Percentiles rank a stretch among this genome's conserved stretches.
Evolutionary conservation across 1,140 invertebrate species (phyloP).

Genomic region (Penaeus chinensis): DNA sequence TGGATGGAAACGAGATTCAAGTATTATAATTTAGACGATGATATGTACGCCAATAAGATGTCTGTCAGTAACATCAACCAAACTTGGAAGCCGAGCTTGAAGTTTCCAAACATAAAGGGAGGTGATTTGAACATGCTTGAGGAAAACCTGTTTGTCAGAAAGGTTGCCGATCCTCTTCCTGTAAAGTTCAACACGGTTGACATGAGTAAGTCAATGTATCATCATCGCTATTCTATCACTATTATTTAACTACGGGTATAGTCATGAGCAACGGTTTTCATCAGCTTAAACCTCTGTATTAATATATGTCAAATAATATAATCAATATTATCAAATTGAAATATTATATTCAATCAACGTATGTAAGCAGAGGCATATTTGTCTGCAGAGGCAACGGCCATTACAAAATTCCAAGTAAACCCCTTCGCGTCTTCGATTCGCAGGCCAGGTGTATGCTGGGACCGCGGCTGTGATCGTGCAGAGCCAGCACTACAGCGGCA

Average conservation of each 20-base stretch:
- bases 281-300: too few species aligned
- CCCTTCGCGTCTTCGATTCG: too few species aligned
- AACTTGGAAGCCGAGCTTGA: slow-evolving; percentile 14
- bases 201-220: slow-evolving; percentile 18
- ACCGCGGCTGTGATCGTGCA: slow-evolving; percentile 18
- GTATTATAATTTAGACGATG: slow-evolving; percentile 14
- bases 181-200: slow-evolving; percentile 24
- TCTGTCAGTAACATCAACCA: background rate
- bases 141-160: slow-evolving; percentile 19
- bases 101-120: slow-evolving; percentile 31
- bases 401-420: too few species aligned
- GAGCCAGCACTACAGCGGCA: slow-evolving; percentile 43
- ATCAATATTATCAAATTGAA: too few species aligned
- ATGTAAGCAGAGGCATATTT: too few species aligned
- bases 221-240: too few species aligned
- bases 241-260: too few species aligned
- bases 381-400: too few species aligned
- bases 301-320: too few species aligned
- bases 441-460: slow-evolving; percentile 10
- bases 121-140: slow-evolving; percentile 2
- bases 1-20: slow-evolving; percentile 25
- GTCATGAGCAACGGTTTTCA: too few species aligned
- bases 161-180: background rate
- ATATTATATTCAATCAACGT: too few species aligned
- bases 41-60: slow-evolving; percentile 1